These are phyloP conservation scores for Apantesis nais DNA, from an alignment of 2,888 invertebrate genomes.

Conservation along the genomic window DNA sequence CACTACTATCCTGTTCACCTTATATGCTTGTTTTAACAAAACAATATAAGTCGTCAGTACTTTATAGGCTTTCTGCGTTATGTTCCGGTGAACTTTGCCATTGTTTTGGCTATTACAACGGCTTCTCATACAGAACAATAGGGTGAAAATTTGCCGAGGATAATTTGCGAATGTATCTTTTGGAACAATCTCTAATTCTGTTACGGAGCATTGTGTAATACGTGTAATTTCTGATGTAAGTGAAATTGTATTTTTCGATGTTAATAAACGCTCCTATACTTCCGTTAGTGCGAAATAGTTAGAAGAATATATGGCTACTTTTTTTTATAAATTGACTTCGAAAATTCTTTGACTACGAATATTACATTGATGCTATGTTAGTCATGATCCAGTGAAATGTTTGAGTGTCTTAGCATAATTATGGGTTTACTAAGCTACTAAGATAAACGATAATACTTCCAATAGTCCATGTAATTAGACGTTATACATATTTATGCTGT, in stretches of 20 bases:
- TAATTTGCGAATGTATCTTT: conserved; percentile 74
- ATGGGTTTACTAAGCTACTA: no score
- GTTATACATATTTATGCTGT: no score
- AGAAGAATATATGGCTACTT: background rate
- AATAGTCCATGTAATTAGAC: no score
- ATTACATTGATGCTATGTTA: background rate
- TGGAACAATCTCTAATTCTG: conserved; percentile 68
- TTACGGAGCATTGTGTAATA: conserved; percentile 58
- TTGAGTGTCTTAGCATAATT: background rate
- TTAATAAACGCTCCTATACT: background rate
- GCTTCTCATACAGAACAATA: conserved; percentile 80
- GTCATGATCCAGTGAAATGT: background rate
- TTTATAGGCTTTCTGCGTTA: conserved; percentile 84
- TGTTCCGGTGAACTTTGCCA: conserved; percentile 83
- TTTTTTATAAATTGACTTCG: background rate
- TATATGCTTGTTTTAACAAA: conserved; percentile 70
- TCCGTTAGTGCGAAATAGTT: background rate
- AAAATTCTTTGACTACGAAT: background rate
- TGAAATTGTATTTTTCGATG: conserved; percentile 29
- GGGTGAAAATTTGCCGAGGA: conserved; percentile 81
- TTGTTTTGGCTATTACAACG: conserved; percentile 81
- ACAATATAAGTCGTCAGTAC: conserved; percentile 64
- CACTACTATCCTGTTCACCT: conserved; percentile 64
- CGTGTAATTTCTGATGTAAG: conserved; percentile 57
- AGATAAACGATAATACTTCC: no score